Percentiles rank a stretch among this genome's conserved stretches.
These are phyloP conservation scores for Oxyura jamaicensis DNA, from an alignment of 2,113 vertebrate genomes.

Conservation along the genomic window DNA sequence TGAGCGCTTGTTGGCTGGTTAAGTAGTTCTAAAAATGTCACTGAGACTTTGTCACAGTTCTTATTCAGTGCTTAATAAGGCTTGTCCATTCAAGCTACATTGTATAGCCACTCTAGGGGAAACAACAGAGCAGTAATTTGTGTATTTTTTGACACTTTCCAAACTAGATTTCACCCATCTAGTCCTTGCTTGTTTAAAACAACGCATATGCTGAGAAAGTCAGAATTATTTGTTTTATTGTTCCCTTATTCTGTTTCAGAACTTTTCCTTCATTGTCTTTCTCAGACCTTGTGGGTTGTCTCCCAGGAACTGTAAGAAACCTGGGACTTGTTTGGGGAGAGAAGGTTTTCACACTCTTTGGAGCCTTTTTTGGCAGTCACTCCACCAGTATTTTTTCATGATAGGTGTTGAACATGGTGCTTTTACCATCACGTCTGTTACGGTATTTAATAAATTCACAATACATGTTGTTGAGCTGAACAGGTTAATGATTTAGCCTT, in stretches of 20 bases:
- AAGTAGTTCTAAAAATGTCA: slow-evolving; percentile 1
- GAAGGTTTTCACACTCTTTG: not conserved
- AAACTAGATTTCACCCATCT: not conserved
- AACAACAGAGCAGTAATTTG: not conserved
- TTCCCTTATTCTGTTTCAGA: not conserved
- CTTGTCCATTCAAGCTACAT: not conserved
- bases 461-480: not conserved
- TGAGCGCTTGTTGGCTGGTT: not conserved
- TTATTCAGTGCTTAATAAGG: not conserved
- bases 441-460: not conserved
- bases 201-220: not conserved
- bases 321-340: not conserved
- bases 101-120: not conserved
- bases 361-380: not conserved
- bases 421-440: not conserved
- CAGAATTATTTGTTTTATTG: not conserved
- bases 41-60: not conserved
- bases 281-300: not conserved
- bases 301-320: not conserved
- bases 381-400: not conserved
- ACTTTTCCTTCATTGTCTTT: not conserved
- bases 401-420: not conserved
- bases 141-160: not conserved
- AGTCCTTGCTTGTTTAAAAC: not conserved
- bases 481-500: not conserved